Conservation (phyloP, 2,113 vertebrate genomes). For the Suricata suricatta region DNA sequence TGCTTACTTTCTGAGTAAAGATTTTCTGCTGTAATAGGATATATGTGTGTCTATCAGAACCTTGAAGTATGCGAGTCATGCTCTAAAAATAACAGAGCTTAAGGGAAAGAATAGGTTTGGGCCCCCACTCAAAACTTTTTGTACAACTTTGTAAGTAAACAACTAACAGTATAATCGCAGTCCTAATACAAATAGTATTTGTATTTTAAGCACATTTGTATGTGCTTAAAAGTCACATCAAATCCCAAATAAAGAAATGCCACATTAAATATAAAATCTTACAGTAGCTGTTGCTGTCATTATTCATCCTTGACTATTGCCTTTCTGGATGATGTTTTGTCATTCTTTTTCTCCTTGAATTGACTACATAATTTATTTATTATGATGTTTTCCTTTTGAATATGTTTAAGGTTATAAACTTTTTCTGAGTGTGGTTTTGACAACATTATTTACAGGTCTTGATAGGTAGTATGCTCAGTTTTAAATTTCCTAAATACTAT, state of each 20-base stretch:
- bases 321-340: background rate
- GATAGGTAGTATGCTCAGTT: background rate
- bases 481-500: background rate
- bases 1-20: background rate
- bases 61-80: background rate
- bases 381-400: slow-evolving; percentile 18
- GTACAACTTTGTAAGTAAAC: background rate
- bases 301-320: background rate
- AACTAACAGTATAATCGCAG: background rate
- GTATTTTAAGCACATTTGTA: too few species aligned
- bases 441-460: background rate
- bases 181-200: background rate
- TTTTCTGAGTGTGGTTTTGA: background rate
- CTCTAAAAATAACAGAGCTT: background rate
- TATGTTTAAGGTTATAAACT: background rate
- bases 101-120: background rate
- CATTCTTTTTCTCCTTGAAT: slow-evolving; percentile 25
- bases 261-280: background rate
- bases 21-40: background rate
- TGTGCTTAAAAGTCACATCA: background rate
- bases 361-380: background rate
- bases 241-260: background rate
- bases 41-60: background rate
- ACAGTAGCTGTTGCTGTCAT: background rate
- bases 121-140: background rate